A percentile compares a stretch with the other conserved stretches of the same genome.
Conservation (phyloP, 2,113 vertebrate species). For the Anoura caudifer region DNA sequence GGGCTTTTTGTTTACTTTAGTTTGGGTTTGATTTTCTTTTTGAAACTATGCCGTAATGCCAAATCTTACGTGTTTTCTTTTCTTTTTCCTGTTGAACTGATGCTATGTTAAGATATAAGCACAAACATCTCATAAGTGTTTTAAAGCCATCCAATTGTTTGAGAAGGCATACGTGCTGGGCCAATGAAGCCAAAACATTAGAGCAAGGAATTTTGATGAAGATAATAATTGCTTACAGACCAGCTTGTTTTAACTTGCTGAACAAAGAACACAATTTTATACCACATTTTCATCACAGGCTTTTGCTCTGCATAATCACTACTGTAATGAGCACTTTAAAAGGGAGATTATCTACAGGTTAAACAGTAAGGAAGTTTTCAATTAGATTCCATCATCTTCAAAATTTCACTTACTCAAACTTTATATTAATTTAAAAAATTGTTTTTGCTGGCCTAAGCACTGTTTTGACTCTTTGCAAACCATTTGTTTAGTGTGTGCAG, state of each 20-base stretch:
- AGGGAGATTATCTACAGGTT: conserved; percentile 60
- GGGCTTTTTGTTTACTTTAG: conserved; percentile 50
- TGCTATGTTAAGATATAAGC: conserved; percentile 73
- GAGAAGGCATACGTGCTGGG: conserved; percentile 72
- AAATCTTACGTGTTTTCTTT: conserved; percentile 42
- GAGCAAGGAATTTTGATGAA: conserved; percentile 75
- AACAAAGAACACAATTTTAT: conserved; percentile 67
- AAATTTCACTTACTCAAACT: conserved; percentile 66
- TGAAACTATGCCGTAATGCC: conserved; percentile 45
- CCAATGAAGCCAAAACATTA: conserved; percentile 74
- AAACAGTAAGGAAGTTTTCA: conserved; percentile 67
- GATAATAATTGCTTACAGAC: conserved; percentile 78
- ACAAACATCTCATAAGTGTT: conserved; percentile 69
- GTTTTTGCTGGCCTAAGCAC: conserved; percentile 31
- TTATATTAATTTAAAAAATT: not conserved
- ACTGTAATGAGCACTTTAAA: conserved; percentile 58
- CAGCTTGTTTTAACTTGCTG: conserved; percentile 74
- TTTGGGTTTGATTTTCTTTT: conserved; percentile 56
- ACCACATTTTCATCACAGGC: conserved; percentile 55
- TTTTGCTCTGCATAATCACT: conserved; percentile 58
- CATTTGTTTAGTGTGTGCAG: not conserved
- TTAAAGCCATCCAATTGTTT: conserved; percentile 75
- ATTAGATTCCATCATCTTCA: conserved; percentile 68
- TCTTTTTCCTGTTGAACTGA: conserved; percentile 70
- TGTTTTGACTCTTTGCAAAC: conserved; percentile 42